Conservation (phyloP, 2,888 invertebrate genomes). For the Ormyrus rosae region DNA sequence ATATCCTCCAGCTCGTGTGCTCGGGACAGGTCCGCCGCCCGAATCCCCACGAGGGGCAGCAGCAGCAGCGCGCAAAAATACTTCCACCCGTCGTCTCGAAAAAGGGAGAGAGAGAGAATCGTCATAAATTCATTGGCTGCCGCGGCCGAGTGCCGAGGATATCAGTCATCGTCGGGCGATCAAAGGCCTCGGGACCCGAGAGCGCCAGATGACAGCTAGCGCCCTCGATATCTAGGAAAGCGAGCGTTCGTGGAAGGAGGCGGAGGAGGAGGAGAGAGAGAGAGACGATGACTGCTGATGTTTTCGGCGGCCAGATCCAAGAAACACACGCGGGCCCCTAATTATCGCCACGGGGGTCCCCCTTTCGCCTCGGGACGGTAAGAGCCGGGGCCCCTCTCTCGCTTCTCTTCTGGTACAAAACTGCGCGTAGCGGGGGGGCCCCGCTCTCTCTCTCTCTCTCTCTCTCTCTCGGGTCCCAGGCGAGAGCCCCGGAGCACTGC, state of each 20-base stretch:
- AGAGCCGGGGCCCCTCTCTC: neutral
- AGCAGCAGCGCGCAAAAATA: too few species aligned
- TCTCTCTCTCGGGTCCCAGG: neutral
- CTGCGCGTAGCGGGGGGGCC: constrained; percentile 61
- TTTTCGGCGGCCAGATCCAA: constrained; percentile 73
- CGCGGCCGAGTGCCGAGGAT: constrained; percentile 9
- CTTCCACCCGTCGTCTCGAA: too few species aligned
- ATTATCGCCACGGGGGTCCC: constrained; percentile 75
- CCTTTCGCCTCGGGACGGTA: constrained; percentile 61
- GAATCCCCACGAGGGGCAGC: too few species aligned
- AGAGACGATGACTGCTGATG: constrained; percentile 60
- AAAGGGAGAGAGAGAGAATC: too few species aligned
- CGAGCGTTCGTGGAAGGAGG: constrained; percentile 28
- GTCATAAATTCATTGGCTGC: too few species aligned
- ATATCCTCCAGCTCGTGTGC: too few species aligned
- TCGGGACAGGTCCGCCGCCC: too few species aligned
- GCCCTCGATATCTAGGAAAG: constrained; percentile 28
- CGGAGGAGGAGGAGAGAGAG: too few species aligned
- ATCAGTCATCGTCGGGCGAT: constrained; percentile 30
- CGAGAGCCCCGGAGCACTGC: neutral
- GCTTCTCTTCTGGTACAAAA: constrained; percentile 30
- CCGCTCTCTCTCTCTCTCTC: neutral
- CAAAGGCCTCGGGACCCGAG: constrained; percentile 10
- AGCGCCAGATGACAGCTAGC: constrained; percentile 59
- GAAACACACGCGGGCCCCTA: constrained; percentile 75